Conservation (phyloP, 2,113 vertebrate genomes). For the Casuarius casuarius region DNA sequence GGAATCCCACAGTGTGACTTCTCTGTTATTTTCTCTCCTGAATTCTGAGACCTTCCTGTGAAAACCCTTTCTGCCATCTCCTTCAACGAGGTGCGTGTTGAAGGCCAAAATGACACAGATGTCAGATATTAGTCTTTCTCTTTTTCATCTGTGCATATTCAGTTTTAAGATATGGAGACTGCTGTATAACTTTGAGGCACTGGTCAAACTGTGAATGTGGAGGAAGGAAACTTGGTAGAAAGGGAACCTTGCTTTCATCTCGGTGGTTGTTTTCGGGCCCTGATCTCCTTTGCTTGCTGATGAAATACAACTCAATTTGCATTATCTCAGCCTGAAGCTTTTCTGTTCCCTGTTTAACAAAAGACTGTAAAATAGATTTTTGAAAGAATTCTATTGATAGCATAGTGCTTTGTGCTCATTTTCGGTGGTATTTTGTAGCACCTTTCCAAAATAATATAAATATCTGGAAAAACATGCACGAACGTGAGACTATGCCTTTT, state of each 20-base stretch:
- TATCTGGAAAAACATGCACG: not conserved
- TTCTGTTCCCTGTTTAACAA: not conserved
- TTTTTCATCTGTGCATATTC: not conserved
- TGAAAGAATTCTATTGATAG: not conserved
- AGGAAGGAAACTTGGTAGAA: not conserved
- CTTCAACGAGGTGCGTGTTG: not conserved
- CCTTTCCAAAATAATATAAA: not conserved
- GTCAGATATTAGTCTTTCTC: not conserved
- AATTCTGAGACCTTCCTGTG: not conserved
- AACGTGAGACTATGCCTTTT: not conserved
- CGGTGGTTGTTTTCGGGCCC: not conserved
- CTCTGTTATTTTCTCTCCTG: not conserved
- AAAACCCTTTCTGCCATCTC: not conserved
- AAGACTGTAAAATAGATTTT: not conserved
- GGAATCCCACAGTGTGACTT: not conserved
- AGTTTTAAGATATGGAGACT: not conserved
- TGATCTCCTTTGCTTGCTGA: not conserved
- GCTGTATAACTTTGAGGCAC: not conserved
- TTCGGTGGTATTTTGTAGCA: not conserved
- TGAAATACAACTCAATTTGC: not conserved
- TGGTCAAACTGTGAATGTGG: not conserved
- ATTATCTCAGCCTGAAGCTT: not conserved
- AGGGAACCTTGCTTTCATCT: not conserved
- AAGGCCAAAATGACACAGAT: not conserved
- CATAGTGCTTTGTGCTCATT: not conserved